A percentile compares a stretch with the other conserved stretches of the same genome.
Evolutionary conservation across 2,797 vertebrate species (phyloP).

Genomic region (Tinamus major): DNA sequence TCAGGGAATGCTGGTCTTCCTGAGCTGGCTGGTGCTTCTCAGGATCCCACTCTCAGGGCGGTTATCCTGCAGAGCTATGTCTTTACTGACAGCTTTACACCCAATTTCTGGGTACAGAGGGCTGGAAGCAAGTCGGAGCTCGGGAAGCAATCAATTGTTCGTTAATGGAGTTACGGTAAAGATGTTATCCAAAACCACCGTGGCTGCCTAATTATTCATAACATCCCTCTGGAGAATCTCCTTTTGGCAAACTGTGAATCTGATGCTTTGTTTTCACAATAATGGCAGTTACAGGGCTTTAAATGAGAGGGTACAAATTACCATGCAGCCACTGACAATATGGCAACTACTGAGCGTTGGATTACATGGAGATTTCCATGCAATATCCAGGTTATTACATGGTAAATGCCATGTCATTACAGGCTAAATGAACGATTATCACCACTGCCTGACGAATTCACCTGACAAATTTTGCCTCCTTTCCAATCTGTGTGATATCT

Average conservation of each 20-base stretch:
- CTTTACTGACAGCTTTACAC: background rate
- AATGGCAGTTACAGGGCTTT: constrained; percentile 60
- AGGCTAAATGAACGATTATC: constrained; percentile 68
- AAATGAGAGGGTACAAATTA: constrained; percentile 65
- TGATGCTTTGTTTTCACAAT: constrained; percentile 65
- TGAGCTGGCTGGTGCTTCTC: background rate
- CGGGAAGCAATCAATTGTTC: constrained; percentile 53
- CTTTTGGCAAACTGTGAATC: constrained; percentile 61
- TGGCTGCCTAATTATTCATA: constrained; percentile 67
- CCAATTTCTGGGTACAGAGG: background rate
- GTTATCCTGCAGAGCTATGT: rapidly evolving
- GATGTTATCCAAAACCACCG: constrained; percentile 65
- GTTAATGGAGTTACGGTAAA: constrained; percentile 65
- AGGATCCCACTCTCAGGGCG: rapidly evolving
- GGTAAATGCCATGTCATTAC: constrained; percentile 66
- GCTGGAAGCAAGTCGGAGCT: constrained; percentile 37
- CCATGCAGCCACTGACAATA: constrained; percentile 47
- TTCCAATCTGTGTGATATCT: background rate
- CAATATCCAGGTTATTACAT: constrained; percentile 67
- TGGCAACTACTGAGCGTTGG: constrained; percentile 41
- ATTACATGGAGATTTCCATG: constrained; percentile 74
- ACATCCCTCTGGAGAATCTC: constrained; percentile 62
- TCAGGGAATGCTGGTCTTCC: rapidly evolving
- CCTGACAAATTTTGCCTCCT: constrained; percentile 38
- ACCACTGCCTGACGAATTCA: constrained; percentile 60